Evolutionary conservation across 1,140 invertebrate species (phyloP), one percentile per base, ranked within the genome.

Genomic region (Venustaconcha ellipsiformis): DNA sequence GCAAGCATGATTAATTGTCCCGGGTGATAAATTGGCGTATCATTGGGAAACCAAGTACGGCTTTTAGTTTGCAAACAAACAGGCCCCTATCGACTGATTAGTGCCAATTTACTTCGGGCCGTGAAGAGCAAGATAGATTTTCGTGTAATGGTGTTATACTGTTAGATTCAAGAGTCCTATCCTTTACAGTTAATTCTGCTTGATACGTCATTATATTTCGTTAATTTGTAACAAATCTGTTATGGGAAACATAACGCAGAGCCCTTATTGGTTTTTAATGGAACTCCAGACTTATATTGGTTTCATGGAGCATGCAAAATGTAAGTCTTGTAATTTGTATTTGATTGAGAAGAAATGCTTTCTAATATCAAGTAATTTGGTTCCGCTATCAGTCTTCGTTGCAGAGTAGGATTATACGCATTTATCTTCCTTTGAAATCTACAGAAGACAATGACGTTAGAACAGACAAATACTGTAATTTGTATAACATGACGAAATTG

Each of bases 171-270:
- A 37, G 37, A 8, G 37, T 37, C 37, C 37, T 37, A 37, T 37
- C 37, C 37, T 37, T 13, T 20, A 55, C 63, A 68, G 56, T 56
- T 76, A 66, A 76, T 70, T 66, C 63, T 58, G 17, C 59, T 60
- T 77, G 75, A 77, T 77, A 72, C 37, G 37, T 37, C 37, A 37
- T 37, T 37, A 37, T 8, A 37, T 72, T 72, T 77, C 72, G 70
- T 70, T 77, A 77, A 77, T 77, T 77, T 77, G 75, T 77, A 77
- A 77, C 75, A 77, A 77, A 72, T 72, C 72, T 59, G 37, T 60
- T 68, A 48, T n/a, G 48, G 58, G 67, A 62, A 72, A 72, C 70
- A 77, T 68, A 77, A 77, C 60, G 48, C 69, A 71, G 69, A 48
- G 75, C 13, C 68, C 69, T 72, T 64, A 77, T 77, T 77, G 75